Base-by-base conservation (phyloP, 1,140 invertebrate genomes). In the Megalopta genalis region DNA sequence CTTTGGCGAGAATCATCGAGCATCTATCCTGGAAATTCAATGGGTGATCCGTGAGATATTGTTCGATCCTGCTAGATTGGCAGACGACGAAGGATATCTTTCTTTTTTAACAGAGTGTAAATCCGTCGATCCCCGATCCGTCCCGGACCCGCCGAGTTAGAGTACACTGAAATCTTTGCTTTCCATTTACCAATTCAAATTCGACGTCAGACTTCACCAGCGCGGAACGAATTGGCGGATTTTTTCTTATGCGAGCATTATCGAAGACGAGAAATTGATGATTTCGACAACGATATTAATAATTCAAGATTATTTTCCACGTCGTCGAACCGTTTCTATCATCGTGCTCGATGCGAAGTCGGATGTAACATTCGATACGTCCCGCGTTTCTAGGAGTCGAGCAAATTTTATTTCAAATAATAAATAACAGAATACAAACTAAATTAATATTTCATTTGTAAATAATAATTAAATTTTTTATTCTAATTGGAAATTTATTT, bases 151-250 rank as follows among this genome's bases (percentile, higher is more conserved):
- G 23, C 18, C 14, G 4, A 23, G 21, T 60, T 60, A 75, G 59
- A 46, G 9, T 42, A 37, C 32, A 32, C 32, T 12, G 39, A 49
- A 46, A 59, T 46, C 52, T 68, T 46, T 4, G 6, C 54, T 21
- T 69, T 37, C 25, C 42, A 18, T 49, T 77, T 60, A 62, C 25
- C 57, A 69, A 39, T 62, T 77, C 57, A 69, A 77, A 77, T 69
- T 12, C 3, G 7, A 68, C 27, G 57, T 49, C 74, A 18, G 57
- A 5, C 21, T 4, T 2, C 1, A 6, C 27, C 10, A 57, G 12
- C 2, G 1, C 32, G 32, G 32, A 32, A 32, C 32, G 1, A 4
- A 32, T 4, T 32, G 32, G 4, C 32, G 32, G 57, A 0, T 14
- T 5, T 39, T 8, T 18, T 4, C n/a, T 39, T 46, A 54, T 4